phyloP scores from a whole-genome alignment of 2,113 vertebrate genomes.

The Oryzias celebensis region DNA sequence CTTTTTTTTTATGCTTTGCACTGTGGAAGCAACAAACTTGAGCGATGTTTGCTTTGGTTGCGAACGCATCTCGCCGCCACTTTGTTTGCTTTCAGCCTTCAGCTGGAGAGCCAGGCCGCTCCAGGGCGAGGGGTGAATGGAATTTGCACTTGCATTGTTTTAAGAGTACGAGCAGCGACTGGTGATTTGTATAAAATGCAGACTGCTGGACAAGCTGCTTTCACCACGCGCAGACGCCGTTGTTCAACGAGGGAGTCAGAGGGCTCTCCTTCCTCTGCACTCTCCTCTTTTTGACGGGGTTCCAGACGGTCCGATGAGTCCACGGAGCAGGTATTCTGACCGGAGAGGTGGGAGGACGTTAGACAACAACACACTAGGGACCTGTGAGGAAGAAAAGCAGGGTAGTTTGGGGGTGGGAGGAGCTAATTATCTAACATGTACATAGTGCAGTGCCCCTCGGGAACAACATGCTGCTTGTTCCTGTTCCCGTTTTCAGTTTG shows the following conservation, averaged over 20 bases:
- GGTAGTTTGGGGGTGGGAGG: constrained; percentile 14
- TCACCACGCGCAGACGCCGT: constrained; percentile 41
- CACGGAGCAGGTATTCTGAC: constrained; percentile 70
- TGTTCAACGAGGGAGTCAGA: constrained; percentile 18
- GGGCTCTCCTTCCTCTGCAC: background rate
- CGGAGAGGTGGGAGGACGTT: constrained; percentile 28
- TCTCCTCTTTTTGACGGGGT: background rate
- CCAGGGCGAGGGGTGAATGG: constrained; percentile 22
- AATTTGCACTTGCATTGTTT: constrained; percentile 59
- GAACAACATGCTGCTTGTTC: constrained; percentile 78
- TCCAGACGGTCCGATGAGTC: constrained; percentile 26
- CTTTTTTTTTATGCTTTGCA: constrained; percentile 41
- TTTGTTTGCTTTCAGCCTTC: constrained; percentile 1
- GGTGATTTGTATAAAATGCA: constrained; percentile 55
- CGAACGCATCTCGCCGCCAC: constrained; percentile 8
- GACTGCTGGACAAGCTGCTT: constrained; percentile 48
- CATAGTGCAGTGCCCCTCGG: constrained; percentile 66
- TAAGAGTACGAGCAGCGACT: constrained; percentile 37
- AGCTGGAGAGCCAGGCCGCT: constrained; percentile 11
- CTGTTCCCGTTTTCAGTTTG: constrained; percentile 73
- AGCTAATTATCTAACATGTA: constrained; percentile 79
- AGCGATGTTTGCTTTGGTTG: constrained; percentile 44
- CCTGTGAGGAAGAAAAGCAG: constrained; percentile 35
- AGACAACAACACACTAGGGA: constrained; percentile 52
- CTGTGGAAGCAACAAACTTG: constrained; percentile 34